Percentiles rank a stretch among this genome's conserved stretches.
These are phyloP conservation scores for Halcyon smyrnensis DNA, from an alignment of 2,797 vertebrate species.

Conservation along the genomic window DNA sequence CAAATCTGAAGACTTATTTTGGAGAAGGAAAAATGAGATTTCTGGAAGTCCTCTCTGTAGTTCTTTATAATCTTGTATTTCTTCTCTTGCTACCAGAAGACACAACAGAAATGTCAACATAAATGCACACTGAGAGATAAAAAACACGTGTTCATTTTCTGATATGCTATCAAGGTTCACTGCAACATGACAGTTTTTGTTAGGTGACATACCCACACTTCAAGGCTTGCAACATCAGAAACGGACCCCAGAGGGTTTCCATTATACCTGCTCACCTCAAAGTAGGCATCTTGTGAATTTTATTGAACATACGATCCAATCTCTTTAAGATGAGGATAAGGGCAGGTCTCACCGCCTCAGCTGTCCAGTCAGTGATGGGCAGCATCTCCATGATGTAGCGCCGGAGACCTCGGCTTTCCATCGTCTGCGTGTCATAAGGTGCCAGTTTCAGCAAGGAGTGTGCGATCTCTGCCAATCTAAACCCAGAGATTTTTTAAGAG, in stretches of 20 bases:
- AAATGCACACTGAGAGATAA: constrained; percentile 31
- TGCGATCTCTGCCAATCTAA: constrained; percentile 95
- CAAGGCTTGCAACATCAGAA: constrained; percentile 68
- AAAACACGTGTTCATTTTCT: neutral
- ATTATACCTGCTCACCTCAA: constrained; percentile 88
- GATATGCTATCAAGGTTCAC: neutral
- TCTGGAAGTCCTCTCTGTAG: neutral
- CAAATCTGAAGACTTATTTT: neutral
- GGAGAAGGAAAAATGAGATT: neutral
- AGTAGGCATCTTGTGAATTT: constrained; percentile 99
- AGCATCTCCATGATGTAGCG: constrained; percentile 99
- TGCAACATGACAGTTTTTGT: neutral
- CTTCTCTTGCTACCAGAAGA: constrained; percentile 36
- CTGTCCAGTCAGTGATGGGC: constrained; percentile 97
- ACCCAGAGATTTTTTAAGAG: neutral
- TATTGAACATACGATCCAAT: constrained; percentile 99
- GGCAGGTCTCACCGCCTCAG: constrained; percentile 95
- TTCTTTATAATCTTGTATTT: neutral
- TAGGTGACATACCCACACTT: constrained; percentile 62
- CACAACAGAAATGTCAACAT: neutral
- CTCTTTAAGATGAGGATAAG: constrained; percentile 99
- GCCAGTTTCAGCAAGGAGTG: constrained; percentile 97
- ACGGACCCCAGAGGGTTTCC: constrained; percentile 45
- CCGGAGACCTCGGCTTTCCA: constrained; percentile 95
- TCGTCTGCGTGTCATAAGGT: constrained; percentile 96